Evolutionary conservation across 1,140 invertebrate genomes (phyloP).

Genomic region (Zaprionus africanus): DNA sequence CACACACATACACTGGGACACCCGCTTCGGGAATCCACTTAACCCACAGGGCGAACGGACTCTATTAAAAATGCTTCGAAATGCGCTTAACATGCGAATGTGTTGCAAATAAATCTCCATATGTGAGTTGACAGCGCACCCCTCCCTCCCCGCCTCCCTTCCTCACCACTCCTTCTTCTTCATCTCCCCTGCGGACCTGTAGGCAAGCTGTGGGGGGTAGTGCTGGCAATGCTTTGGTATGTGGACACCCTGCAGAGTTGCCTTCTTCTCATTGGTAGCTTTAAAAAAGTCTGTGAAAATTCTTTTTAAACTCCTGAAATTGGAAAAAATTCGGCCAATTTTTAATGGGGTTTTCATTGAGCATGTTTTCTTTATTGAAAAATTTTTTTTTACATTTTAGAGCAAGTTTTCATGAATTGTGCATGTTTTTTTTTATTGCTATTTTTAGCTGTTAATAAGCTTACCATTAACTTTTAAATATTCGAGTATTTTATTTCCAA

Average conservation of each 20-base stretch:
- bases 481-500: too few species aligned
- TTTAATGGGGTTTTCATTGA: too few species aligned
- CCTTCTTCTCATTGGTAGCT: background rate
- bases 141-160: background rate
- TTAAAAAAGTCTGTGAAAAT: background rate
- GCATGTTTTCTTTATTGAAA: too few species aligned
- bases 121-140: slow-evolving; percentile 67
- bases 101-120: slow-evolving; percentile 75
- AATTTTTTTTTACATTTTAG: too few species aligned
- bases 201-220: background rate
- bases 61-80: slow-evolving; percentile 79
- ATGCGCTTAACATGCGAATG: slow-evolving; percentile 65
- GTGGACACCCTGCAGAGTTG: slow-evolving; percentile 10
- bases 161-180: background rate
- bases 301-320: too few species aligned
- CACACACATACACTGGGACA: slow-evolving; percentile 8
- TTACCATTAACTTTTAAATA: background rate
- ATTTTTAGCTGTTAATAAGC: too few species aligned
- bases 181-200: background rate
- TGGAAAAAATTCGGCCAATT: too few species aligned
- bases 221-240: background rate
- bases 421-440: too few species aligned
- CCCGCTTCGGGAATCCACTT: slow-evolving; percentile 40
- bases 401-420: too few species aligned
- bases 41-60: slow-evolving; percentile 57